Percentiles rank a stretch among this genome's conserved stretches.
Evolutionary conservation across 2,113 vertebrate genomes (phyloP).

Genomic region (Typhlomys cinereus): DNA sequence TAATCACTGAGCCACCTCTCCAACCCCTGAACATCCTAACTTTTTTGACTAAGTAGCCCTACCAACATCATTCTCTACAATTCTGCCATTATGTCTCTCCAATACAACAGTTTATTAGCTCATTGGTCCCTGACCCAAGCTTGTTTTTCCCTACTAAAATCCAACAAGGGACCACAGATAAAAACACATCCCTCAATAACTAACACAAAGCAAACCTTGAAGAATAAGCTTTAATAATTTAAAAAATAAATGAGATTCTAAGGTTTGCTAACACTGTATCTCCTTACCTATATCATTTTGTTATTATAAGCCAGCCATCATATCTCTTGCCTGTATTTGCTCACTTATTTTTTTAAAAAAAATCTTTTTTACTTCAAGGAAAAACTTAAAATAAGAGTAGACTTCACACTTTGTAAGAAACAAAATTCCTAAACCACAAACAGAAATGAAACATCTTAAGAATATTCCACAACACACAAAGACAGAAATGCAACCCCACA

Average conservation of each 20-base stretch:
- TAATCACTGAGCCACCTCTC: too few relatives aligned
- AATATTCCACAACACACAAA: too few relatives aligned
- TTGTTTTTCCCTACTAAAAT: not conserved
- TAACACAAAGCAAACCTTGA: not conserved
- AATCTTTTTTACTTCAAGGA: too few relatives aligned
- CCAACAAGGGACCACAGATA: not conserved
- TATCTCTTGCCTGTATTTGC: too few relatives aligned
- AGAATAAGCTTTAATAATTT: not conserved
- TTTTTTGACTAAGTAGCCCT: not conserved
- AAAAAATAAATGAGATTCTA: too few relatives aligned
- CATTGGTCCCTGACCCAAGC: not conserved
- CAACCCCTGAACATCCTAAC: not conserved
- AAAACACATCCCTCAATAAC: not conserved
- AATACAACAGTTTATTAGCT: not conserved
- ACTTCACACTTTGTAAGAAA: too few relatives aligned
- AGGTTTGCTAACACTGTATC: not conserved
- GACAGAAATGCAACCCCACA: too few relatives aligned
- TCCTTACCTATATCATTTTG: not conserved
- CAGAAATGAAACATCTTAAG: too few relatives aligned
- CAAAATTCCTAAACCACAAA: too few relatives aligned
- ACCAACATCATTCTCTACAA: not conserved
- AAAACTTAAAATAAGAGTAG: too few relatives aligned
- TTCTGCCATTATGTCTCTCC: not conserved
- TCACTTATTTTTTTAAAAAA: too few relatives aligned
- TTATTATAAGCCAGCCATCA: not conserved